Percentiles rank a stretch among this genome's conserved stretches.
These are phyloP conservation scores for Pseudotriccus pelzelni DNA, from an alignment of 2,797 vertebrate genomes.

Conservation along the genomic window DNA sequence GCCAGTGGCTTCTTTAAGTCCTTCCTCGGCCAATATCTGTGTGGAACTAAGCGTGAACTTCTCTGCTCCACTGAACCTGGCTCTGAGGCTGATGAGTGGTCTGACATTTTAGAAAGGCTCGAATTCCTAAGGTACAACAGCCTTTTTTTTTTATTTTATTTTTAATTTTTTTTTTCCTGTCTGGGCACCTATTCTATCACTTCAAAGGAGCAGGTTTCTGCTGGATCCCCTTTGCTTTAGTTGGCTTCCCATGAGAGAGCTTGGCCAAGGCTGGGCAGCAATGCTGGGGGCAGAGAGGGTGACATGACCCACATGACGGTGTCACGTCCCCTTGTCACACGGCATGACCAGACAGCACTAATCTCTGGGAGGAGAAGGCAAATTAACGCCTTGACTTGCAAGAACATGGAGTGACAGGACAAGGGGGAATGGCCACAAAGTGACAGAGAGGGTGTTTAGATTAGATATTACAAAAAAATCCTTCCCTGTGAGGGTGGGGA, in stretches of 20 bases:
- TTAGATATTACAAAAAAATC: neutral
- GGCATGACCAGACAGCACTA: neutral
- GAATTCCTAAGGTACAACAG: neutral
- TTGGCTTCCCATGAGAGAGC: neutral
- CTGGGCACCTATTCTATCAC: neutral
- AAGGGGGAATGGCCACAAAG: neutral
- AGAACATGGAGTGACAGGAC: neutral
- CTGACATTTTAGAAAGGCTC: neutral
- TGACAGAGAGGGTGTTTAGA: neutral
- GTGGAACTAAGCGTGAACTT: neutral
- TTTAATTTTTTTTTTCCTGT: neutral
- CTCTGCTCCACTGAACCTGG: neutral
- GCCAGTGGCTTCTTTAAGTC: neutral
- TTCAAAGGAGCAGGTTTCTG: neutral
- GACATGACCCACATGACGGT: neutral
- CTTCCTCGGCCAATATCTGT: neutral
- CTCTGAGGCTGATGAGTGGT: neutral
- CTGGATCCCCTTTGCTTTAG: neutral
- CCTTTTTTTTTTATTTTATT: neutral
- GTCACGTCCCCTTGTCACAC: neutral
- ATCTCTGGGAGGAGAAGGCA: neutral
- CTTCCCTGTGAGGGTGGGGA: fast-evolving
- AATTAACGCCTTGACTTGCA: neutral
- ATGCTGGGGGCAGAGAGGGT: neutral
- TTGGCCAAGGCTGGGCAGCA: neutral